Percentiles rank a stretch among this genome's conserved stretches.
These are phyloP conservation scores for Pelobates fuscus DNA, from an alignment of 2,113 vertebrate species.

Conservation along the genomic window DNA sequence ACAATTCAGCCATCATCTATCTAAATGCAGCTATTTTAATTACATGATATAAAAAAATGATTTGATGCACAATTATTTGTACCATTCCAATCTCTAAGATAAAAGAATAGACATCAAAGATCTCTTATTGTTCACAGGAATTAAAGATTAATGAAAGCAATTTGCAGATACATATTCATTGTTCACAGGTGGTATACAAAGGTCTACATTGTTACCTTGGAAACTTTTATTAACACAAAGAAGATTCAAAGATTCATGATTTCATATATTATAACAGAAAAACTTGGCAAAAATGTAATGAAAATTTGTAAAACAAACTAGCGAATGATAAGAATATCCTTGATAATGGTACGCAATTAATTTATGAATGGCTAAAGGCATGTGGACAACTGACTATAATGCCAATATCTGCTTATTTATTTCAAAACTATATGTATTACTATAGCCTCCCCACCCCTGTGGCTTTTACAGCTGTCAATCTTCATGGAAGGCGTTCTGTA, in stretches of 20 bases:
- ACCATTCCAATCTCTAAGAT: neutral
- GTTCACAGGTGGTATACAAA: slow-evolving; percentile 45
- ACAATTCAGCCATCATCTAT: too few species aligned
- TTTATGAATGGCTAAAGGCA: too few species aligned
- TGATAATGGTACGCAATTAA: too few species aligned
- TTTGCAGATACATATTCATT: slow-evolving; percentile 20
- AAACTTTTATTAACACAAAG: slow-evolving; percentile 49
- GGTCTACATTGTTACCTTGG: slow-evolving; percentile 19
- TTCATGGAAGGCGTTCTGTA: too few species aligned
- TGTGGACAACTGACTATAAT: too few species aligned
- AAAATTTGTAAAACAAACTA: neutral
- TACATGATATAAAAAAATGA: too few species aligned
- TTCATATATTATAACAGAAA: slow-evolving; percentile 1
- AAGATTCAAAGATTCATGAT: slow-evolving; percentile 15
- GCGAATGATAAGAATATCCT: too few species aligned
- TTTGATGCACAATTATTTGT: neutral
- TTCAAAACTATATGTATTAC: too few species aligned
- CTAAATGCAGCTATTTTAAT: too few species aligned
- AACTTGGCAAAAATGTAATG: neutral
- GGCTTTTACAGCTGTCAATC: too few species aligned
- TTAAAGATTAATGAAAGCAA: slow-evolving; percentile 30
- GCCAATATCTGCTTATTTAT: too few species aligned
- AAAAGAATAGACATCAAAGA: slow-evolving; percentile 6
- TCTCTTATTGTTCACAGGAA: slow-evolving; percentile 19
- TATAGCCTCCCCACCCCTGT: too few species aligned